These are phyloP conservation scores for Penaeus monodon DNA, from an alignment of 2,888 invertebrate species.

Conservation along the genomic window DNA sequence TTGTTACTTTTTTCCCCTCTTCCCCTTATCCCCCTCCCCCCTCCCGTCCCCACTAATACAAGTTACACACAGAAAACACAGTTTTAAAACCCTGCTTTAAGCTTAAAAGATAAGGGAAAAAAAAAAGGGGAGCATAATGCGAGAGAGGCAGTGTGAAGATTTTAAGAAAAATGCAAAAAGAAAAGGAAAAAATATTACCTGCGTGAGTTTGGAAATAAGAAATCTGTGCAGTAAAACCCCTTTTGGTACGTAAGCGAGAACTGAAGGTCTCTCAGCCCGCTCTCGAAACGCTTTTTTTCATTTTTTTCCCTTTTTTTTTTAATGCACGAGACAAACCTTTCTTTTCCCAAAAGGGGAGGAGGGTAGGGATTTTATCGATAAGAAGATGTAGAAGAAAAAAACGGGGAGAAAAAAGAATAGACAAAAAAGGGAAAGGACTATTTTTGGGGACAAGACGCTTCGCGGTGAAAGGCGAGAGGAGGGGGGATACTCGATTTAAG, in stretches of 20 bases:
- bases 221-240: slow-evolving; percentile 46
- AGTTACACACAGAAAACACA: too few species aligned
- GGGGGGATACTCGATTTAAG: background rate
- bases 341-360: slow-evolving; percentile 27
- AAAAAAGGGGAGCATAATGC: too few species aligned
- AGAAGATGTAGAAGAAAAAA: slow-evolving; percentile 19
- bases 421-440: slow-evolving; percentile 12
- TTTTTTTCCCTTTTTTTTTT: background rate
- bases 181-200: slow-evolving; percentile 8
- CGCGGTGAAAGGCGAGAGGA: background rate
- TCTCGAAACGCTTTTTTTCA: too few species aligned
- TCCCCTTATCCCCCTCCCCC: too few species aligned
- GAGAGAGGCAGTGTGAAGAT: background rate
- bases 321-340: slow-evolving; percentile 39
- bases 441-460: background rate
- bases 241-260: background rate
- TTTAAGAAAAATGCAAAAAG: background rate
- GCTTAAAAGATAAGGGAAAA: too few species aligned
- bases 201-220: slow-evolving; percentile 40
- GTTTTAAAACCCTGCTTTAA: too few species aligned
- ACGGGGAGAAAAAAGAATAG: slow-evolving; percentile 10
- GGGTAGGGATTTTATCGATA: background rate
- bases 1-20: too few species aligned
- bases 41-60: too few species aligned
- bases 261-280: too few species aligned